These are phyloP conservation scores for Scolopax mira DNA, from an alignment of 2,113 vertebrate species.

Conservation along the genomic window DNA sequence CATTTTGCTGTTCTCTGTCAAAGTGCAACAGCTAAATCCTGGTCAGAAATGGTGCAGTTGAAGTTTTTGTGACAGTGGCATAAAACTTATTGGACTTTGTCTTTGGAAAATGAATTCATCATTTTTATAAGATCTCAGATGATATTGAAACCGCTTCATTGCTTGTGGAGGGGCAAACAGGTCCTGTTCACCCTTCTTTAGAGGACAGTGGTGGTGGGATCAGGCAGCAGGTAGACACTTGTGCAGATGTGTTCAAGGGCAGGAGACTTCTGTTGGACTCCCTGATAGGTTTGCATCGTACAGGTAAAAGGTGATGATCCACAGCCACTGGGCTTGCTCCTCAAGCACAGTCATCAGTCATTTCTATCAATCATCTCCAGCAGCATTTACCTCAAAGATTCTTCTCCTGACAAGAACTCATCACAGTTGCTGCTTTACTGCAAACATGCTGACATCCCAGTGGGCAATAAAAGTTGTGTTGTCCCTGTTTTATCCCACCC, in stretches of 20 bases:
- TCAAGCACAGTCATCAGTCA: background rate
- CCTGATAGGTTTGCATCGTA: background rate
- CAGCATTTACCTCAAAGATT: background rate
- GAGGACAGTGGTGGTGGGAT: background rate
- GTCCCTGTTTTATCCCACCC: background rate
- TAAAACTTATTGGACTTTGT: background rate
- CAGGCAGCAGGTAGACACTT: background rate
- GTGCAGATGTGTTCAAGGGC: background rate
- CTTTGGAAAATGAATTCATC: background rate
- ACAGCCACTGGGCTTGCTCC: background rate
- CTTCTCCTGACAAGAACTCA: background rate
- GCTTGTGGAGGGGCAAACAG: background rate
- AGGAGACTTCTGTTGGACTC: background rate
- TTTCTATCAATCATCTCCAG: background rate
- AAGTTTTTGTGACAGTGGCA: background rate
- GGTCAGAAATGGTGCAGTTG: background rate
- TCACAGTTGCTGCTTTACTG: background rate
- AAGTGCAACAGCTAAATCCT: constrained; percentile 21
- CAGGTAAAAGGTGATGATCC: background rate
- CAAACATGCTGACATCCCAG: background rate
- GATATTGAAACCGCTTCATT: background rate
- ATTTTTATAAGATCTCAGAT: background rate
- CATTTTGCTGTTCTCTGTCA: constrained; percentile 44
- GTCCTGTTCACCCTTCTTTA: background rate
- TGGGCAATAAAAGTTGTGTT: background rate